A percentile compares a stretch with the other conserved stretches of the same genome.
phyloP scores from a whole-genome alignment of 1,140 invertebrate species.

The Drosophila sp. region DNA sequence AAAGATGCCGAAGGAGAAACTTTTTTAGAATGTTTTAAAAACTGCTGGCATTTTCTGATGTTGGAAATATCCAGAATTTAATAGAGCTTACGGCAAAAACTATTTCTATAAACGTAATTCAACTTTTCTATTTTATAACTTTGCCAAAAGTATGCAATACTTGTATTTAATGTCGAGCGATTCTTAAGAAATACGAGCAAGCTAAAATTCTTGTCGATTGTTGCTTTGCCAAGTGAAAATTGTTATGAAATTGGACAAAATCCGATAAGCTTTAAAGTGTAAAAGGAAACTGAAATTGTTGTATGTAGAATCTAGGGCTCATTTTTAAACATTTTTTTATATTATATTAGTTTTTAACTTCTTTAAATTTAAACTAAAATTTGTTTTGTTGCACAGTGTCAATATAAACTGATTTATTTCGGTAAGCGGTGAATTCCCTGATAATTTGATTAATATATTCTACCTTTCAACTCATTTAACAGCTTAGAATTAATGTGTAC shows the following conservation, averaged over 20 bases:
- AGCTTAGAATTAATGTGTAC: no score
- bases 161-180: background rate
- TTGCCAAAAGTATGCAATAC: slow-evolving; percentile 5
- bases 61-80: slow-evolving; percentile 6
- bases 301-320: no score
- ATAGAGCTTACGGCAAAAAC: slow-evolving; percentile 17
- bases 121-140: slow-evolving; percentile 5
- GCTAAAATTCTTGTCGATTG: background rate
- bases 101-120: slow-evolving; percentile 1
- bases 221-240: background rate
- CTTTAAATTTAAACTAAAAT: no score
- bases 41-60: background rate
- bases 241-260: background rate
- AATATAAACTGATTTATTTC: no score
- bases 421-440: no score
- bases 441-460: no score
- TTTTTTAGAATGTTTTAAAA: slow-evolving; percentile 9
- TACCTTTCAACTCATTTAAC: no score
- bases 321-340: no score
- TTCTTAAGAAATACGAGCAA: background rate
- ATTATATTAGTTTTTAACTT: no score
- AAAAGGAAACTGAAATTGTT: no score
- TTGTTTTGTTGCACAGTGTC: no score
- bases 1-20: slow-evolving; percentile 5
- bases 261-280: no score